phyloP scores from a whole-genome alignment of 2,797 vertebrate genomes.

The Lindbergichthys nudifrons region DNA sequence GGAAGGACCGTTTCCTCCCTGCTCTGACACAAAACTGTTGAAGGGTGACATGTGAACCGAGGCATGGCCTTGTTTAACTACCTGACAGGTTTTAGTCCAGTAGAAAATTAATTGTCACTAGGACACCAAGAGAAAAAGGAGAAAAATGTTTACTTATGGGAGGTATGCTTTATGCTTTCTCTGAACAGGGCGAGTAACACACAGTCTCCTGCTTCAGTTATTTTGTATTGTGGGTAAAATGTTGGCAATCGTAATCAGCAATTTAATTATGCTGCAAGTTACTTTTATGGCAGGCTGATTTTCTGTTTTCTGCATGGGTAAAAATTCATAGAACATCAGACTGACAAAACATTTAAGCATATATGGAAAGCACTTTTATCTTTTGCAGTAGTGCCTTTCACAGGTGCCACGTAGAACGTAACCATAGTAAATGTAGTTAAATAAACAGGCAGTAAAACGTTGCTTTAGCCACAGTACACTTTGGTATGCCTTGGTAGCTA shows the following conservation, averaged over 20 bases:
- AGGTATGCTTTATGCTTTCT: neutral
- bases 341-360: constrained; percentile 1
- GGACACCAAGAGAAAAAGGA: neutral
- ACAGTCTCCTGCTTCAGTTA: neutral
- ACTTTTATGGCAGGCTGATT: constrained; percentile 38
- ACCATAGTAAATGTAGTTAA: constrained; percentile 46
- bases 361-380: constrained; percentile 37
- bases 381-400: constrained; percentile 10
- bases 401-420: constrained; percentile 52
- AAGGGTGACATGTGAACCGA: constrained; percentile 2
- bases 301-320: constrained; percentile 7
- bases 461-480: constrained; percentile 55
- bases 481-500: constrained; percentile 57
- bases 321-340: neutral
- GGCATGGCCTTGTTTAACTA: constrained; percentile 16
- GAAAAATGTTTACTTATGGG: constrained; percentile 1
- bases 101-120: neutral
- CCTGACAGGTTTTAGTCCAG: constrained; percentile 1
- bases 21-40: constrained; percentile 7
- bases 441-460: constrained; percentile 69
- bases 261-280: constrained; percentile 45
- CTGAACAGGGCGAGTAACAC: neutral
- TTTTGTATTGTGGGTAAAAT: constrained; percentile 30
- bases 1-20: constrained; percentile 51
- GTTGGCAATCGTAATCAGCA: constrained; percentile 32